Evolutionary conservation across 1,140 invertebrate species (phyloP), one percentile per base, ranked within the genome.

Genomic region (Kradibia gibbosae): DNA sequence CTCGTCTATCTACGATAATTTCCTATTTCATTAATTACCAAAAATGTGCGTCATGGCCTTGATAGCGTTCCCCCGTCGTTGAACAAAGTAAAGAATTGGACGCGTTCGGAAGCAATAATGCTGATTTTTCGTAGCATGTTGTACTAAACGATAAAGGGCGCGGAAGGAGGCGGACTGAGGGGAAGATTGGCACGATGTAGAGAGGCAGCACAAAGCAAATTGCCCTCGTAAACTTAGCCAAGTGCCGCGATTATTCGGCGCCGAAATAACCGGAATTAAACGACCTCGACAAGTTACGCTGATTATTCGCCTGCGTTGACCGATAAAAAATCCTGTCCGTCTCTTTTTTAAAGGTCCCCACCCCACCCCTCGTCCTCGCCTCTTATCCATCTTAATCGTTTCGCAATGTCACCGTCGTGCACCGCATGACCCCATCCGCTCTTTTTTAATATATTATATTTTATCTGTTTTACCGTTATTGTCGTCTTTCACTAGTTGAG

Each of bases 11-110:
- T 13, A n/a, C 70, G 4, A 20, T 50, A 17, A 79, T 60, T 79
- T 79, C 77, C 77, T 79, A 36, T 36, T 79, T 34, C 77, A 55
- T 79, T 79, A 79, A 72, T 79, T 79, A 79, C n/a, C n/a, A 8
- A 74, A 31, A 17, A 31, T 17, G 28, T 20, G 45, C 25, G 25
- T 17, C 25, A 17, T 45, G 45, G 1, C 28, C 45, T 73, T 45
- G 25, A 13, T 5, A 1, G 22, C 1, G n/a, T 28, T 73, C 45
- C 28, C 3, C 39, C 20, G n/a, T 45, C 50, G 50, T 53, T 3
- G 4, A 53, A 10, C n/a, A 55, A 34, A 73, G 15, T 53, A 15
- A 73, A 53, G 11, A 73, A 50, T 65, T 65, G 25, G 25, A 36
- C 8, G 60, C 8, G 17, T 65, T 65, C 15, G 20, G 34, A 25